Evolutionary conservation across 2,888 invertebrate species (phyloP).

Genomic region (Octonoba sinensis): DNA sequence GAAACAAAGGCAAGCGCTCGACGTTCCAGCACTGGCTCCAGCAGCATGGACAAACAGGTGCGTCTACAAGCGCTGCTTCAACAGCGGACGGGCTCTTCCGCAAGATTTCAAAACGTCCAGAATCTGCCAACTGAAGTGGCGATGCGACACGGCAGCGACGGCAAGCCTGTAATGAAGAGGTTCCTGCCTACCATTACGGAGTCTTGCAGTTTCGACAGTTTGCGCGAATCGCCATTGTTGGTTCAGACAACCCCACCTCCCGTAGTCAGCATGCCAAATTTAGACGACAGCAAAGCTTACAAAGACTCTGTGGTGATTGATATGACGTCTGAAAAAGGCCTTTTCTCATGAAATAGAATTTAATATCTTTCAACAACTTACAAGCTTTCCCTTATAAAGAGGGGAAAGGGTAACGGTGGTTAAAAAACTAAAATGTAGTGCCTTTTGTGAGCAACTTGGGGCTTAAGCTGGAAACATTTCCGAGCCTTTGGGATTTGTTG

Average conservation of each 20-base stretch:
- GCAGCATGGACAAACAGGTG: slow-evolving; percentile 19
- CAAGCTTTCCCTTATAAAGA: too few relatives aligned
- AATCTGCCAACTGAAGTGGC: neutral
- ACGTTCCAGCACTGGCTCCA: slow-evolving; percentile 44
- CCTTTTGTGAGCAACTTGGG: too few relatives aligned
- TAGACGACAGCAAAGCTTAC: slow-evolving; percentile 1
- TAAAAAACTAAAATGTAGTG: too few relatives aligned
- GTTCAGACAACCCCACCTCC: slow-evolving; percentile 1
- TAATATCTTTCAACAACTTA: too few relatives aligned
- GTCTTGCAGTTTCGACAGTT: slow-evolving; percentile 53
- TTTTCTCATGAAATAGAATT: too few relatives aligned
- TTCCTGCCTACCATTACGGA: slow-evolving; percentile 47
- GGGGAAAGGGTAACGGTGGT: too few relatives aligned
- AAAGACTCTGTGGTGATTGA: slow-evolving; percentile 26
- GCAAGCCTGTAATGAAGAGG: slow-evolving; percentile 22
- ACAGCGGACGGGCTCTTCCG: neutral
- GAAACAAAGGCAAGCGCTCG: slow-evolving; percentile 17
- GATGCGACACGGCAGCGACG: slow-evolving; percentile 29
- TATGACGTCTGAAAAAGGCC: slow-evolving; percentile 6
- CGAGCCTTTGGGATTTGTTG: too few relatives aligned
- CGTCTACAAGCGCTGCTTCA: slow-evolving; percentile 13
- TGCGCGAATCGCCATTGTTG: slow-evolving; percentile 36
- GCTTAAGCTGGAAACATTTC: too few relatives aligned
- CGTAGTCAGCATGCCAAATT: slow-evolving; percentile 4
- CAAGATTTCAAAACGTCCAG: neutral